Conservation (phyloP, 2,113 vertebrate species). For the Bubalus kerabau region DNA sequence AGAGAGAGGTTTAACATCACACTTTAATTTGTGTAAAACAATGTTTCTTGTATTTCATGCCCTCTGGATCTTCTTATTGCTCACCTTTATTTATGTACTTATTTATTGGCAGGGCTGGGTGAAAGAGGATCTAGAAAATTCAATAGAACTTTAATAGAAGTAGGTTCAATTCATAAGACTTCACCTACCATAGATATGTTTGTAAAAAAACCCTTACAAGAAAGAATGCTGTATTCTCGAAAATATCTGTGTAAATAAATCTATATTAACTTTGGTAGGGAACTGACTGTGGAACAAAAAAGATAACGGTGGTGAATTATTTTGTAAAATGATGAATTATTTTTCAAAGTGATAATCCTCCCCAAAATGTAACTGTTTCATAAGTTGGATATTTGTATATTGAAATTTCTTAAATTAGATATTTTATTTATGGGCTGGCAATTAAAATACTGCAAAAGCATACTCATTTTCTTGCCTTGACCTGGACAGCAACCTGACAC, state of each 20-base stretch:
- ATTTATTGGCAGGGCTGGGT: background rate
- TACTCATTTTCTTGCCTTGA: background rate
- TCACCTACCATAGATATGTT: background rate
- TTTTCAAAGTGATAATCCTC: slow-evolving; percentile 45
- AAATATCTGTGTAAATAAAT: slow-evolving; percentile 11
- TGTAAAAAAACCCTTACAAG: background rate
- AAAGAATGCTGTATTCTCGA: background rate
- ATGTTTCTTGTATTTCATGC: background rate
- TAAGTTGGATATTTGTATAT: slow-evolving; percentile 27
- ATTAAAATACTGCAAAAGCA: slow-evolving; percentile 43
- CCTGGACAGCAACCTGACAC: background rate
- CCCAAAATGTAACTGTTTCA: background rate
- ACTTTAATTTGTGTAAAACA: background rate
- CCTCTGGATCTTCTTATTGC: background rate
- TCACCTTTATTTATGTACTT: background rate
- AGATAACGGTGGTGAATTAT: background rate
- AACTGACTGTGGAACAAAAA: background rate
- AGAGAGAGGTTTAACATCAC: background rate
- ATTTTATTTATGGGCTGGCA: slow-evolving; percentile 41
- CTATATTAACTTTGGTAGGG: background rate
- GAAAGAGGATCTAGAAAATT: background rate
- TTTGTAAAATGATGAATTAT: slow-evolving; percentile 50
- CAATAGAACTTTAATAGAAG: background rate
- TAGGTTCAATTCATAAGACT: background rate
- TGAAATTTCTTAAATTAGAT: slow-evolving; percentile 46